A percentile compares a stretch with the other conserved stretches of the same genome.
Conservation (phyloP, 1,140 invertebrate species). For the Drosophila bocqueti region DNA sequence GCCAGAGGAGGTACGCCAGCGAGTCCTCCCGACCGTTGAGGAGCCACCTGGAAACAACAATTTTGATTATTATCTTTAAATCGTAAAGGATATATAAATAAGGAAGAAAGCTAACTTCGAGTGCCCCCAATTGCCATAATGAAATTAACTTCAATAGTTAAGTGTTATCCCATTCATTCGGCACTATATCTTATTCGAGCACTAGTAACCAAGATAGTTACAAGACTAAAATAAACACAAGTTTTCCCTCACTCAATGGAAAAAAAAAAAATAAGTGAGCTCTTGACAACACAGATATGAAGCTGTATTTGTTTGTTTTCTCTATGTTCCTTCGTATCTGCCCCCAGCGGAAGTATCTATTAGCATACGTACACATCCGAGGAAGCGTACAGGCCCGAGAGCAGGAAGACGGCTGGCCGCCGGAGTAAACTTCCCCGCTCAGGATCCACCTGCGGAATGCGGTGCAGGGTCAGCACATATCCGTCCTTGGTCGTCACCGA, state of each 20-base stretch:
- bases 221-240: background rate
- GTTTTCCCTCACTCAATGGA: background rate
- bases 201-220: background rate
- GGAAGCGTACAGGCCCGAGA: constrained; percentile 91
- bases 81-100: background rate
- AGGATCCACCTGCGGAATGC: constrained; percentile 84
- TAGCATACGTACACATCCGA: constrained; percentile 70
- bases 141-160: background rate
- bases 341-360: constrained; percentile 21
- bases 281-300: constrained; percentile 1
- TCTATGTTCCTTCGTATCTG: background rate
- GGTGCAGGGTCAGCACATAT: constrained; percentile 86
- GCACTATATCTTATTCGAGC: background rate
- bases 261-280: background rate
- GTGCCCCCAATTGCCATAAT: background rate
- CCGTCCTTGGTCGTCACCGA: constrained; percentile 86
- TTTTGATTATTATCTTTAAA: background rate
- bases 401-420: constrained; percentile 87
- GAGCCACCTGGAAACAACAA: constrained; percentile 57
- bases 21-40: constrained; percentile 79
- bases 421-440: constrained; percentile 87
- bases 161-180: background rate
- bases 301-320: background rate
- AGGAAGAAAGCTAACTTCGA: background rate
- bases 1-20: constrained; percentile 88